A percentile compares a stretch with the other conserved stretches of the same genome.
phyloP scores from a whole-genome alignment of 2,888 invertebrate species.

The Ochropleura leucogaster region DNA sequence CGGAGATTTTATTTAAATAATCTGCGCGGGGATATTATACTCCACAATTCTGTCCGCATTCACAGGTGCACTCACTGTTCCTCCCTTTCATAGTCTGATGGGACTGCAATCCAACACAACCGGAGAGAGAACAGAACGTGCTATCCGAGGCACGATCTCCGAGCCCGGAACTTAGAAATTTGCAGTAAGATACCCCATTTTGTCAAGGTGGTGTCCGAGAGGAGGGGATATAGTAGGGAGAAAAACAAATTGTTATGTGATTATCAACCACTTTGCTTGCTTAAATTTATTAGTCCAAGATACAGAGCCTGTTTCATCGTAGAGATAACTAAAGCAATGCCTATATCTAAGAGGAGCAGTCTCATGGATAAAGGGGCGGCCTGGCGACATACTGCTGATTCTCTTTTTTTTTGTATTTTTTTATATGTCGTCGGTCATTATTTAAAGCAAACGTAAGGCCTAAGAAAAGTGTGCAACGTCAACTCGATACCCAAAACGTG shows the following conservation, averaged over 20 bases:
- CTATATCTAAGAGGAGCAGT: slow-evolving; percentile 87
- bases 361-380: slow-evolving; percentile 82
- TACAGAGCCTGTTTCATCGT: slow-evolving; percentile 84
- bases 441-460: slow-evolving; percentile 79
- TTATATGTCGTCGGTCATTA: slow-evolving; percentile 80
- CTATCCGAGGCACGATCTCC: too few relatives aligned
- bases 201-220: not conserved
- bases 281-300: slow-evolving; percentile 84
- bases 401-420: slow-evolving; percentile 80
- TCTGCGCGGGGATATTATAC: too few relatives aligned
- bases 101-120: too few relatives aligned
- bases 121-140: too few relatives aligned
- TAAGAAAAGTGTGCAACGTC: slow-evolving; percentile 89
- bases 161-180: too few relatives aligned
- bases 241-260: slow-evolving; percentile 76
- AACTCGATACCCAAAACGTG: slow-evolving; percentile 87
- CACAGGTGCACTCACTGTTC: too few relatives aligned
- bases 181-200: not conserved
- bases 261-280: slow-evolving; percentile 84
- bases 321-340: slow-evolving; percentile 75
- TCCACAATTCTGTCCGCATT: too few relatives aligned
- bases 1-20: too few relatives aligned
- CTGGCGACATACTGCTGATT: slow-evolving; percentile 80
- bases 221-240: slow-evolving; percentile 34
- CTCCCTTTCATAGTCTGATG: too few relatives aligned